Percentiles rank a stretch among this genome's conserved stretches.
phyloP scores from a whole-genome alignment of 2,888 invertebrate species.

The Lasiommata megera region DNA sequence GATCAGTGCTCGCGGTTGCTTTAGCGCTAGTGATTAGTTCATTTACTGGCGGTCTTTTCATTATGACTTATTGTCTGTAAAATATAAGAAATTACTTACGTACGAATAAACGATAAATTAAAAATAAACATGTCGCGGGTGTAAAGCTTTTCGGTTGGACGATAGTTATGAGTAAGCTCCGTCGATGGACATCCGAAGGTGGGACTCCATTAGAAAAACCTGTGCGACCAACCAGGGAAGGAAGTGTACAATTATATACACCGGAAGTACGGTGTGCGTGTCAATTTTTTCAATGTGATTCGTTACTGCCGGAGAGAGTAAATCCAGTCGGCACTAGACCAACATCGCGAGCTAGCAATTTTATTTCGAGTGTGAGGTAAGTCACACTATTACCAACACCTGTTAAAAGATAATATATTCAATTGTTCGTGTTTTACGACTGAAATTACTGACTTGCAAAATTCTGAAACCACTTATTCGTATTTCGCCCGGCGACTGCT shows the following conservation, averaged over 20 bases:
- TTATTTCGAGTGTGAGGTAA: constrained; percentile 69
- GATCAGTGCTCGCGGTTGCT: constrained; percentile 77
- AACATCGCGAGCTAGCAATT: constrained; percentile 82
- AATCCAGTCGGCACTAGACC: constrained; percentile 85
- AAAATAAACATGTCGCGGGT: constrained; percentile 52
- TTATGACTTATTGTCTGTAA: constrained; percentile 55
- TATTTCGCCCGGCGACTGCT: constrained; percentile 68
- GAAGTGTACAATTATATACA: constrained; percentile 86
- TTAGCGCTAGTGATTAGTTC: constrained; percentile 74
- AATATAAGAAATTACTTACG: constrained; percentile 32
- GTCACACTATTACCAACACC: constrained; percentile 33
- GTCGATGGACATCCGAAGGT: constrained; percentile 87
- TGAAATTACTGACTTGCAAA: constrained; percentile 54
- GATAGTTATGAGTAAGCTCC: constrained; percentile 73
- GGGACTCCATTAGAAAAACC: constrained; percentile 82
- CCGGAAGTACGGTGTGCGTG: constrained; percentile 92
- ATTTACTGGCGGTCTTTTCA: constrained; percentile 59
- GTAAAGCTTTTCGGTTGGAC: constrained; percentile 43
- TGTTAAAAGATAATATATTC: not conserved
- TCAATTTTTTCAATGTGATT: constrained; percentile 92
- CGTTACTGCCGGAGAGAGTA: constrained; percentile 87
- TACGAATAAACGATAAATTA: not conserved
- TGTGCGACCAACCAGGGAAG: constrained; percentile 85
- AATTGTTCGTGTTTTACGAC: constrained; percentile 31
- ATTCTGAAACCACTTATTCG: constrained; percentile 50